A percentile compares a stretch with the other conserved stretches of the same genome.
Conservation (phyloP, 2,888 invertebrate genomes). For the Leptura quadrifasciata region DNA sequence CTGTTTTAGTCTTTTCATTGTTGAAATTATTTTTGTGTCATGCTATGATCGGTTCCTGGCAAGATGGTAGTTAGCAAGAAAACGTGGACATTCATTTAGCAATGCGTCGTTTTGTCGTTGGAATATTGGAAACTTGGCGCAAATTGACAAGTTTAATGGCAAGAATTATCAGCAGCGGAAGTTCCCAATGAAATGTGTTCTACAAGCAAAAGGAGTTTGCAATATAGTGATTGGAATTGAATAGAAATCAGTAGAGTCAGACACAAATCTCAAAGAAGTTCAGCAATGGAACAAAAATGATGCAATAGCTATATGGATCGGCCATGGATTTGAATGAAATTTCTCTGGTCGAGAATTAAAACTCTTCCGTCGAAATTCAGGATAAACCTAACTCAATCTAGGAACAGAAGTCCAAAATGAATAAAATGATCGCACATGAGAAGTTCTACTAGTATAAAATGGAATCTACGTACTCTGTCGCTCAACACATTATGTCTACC, state of each 20-base stretch:
- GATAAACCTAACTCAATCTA: too few species aligned
- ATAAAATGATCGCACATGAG: neutral
- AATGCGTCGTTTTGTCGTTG: too few species aligned
- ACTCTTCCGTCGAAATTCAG: too few species aligned
- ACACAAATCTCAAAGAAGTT: neutral
- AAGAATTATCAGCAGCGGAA: neutral
- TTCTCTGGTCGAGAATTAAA: neutral
- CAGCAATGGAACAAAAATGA: neutral
- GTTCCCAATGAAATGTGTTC: constrained; percentile 1
- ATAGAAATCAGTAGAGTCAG: neutral
- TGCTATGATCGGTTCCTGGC: too few species aligned
- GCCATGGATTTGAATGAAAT: too few species aligned
- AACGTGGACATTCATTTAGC: too few species aligned
- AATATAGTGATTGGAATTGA: neutral
- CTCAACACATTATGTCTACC: neutral
- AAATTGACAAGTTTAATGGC: neutral
- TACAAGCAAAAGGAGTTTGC: neutral
- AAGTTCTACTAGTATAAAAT: too few species aligned
- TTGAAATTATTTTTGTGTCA: too few species aligned
- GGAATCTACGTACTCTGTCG: too few species aligned
- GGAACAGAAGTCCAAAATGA: neutral
- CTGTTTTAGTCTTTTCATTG: too few species aligned
- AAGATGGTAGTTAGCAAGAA: too few species aligned
- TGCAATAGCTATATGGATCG: neutral
- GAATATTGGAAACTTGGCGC: too few species aligned